Evolutionary conservation across 2,113 vertebrate genomes (phyloP).

Genomic region (Heteronetta atricapilla): DNA sequence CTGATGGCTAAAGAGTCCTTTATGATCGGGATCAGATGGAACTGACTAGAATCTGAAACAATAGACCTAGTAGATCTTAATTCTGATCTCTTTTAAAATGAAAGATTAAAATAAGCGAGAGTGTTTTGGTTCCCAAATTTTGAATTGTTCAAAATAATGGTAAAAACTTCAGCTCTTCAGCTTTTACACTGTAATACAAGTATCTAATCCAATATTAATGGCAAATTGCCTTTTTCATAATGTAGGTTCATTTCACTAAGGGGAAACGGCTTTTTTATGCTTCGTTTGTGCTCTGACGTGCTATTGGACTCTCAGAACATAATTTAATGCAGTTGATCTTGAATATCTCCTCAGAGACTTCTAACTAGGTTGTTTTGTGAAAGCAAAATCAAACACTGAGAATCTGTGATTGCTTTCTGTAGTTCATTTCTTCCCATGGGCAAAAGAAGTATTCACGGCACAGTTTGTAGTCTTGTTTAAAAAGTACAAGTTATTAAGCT

Average conservation of each 20-base stretch:
- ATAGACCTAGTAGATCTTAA: neutral
- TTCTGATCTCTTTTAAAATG: neutral
- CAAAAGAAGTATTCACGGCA: neutral
- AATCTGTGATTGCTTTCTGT: conserved; percentile 29
- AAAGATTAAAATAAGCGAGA: neutral
- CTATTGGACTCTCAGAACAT: neutral
- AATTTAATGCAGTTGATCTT: conserved; percentile 6
- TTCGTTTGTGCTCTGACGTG: neutral
- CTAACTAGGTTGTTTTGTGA: conserved; percentile 38
- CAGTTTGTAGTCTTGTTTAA: conserved; percentile 16
- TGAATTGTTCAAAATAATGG: neutral
- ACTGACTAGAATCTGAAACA: neutral
- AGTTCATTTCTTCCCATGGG: conserved; percentile 3
- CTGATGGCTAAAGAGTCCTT: neutral
- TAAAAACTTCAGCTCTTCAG: neutral
- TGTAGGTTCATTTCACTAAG: neutral
- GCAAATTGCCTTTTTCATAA: neutral
- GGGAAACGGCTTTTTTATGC: neutral
- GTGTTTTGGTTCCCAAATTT: neutral
- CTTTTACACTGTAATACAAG: neutral
- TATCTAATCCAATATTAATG: neutral
- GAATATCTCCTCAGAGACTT: conserved; percentile 38
- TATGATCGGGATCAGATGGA: neutral
- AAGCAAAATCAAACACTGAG: conserved; percentile 26
- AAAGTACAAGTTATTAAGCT: neutral